Percentiles rank a stretch among this genome's conserved stretches.
Conservation (phyloP, 2,113 vertebrate species). For the Trochalopteron elliotii region DNA sequence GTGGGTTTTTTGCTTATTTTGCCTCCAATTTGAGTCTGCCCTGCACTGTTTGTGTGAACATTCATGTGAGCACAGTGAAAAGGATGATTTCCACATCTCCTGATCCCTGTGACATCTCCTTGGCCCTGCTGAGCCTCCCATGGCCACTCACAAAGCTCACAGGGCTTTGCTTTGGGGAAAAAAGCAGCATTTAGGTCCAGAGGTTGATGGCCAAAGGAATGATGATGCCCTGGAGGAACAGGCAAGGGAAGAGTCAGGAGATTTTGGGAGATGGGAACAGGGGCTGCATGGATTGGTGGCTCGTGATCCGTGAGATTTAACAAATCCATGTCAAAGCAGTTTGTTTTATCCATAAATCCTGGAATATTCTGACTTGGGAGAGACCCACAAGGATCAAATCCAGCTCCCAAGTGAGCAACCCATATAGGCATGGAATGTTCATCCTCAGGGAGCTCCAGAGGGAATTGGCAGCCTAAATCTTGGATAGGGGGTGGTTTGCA, state of each 20-base stretch:
- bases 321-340: background rate
- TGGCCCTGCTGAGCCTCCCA: background rate
- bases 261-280: background rate
- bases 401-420: background rate
- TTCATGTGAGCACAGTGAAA: accelerated
- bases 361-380: background rate
- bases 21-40: background rate
- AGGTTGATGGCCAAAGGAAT: background rate
- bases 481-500: too few relatives aligned
- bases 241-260: background rate
- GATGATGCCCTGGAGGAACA: background rate
- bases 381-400: background rate
- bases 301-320: background rate
- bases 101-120: background rate
- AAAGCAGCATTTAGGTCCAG: background rate
- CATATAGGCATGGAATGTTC: background rate
- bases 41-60: too few relatives aligned
- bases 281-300: background rate
- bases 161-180: background rate
- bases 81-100: background rate
- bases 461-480: background rate
- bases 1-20: background rate
- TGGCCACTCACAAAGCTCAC: accelerated
- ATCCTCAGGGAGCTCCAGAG: background rate
- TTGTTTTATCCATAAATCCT: background rate